phyloP scores from a whole-genome alignment of 2,113 vertebrate species.

The Thomomys bottae region DNA sequence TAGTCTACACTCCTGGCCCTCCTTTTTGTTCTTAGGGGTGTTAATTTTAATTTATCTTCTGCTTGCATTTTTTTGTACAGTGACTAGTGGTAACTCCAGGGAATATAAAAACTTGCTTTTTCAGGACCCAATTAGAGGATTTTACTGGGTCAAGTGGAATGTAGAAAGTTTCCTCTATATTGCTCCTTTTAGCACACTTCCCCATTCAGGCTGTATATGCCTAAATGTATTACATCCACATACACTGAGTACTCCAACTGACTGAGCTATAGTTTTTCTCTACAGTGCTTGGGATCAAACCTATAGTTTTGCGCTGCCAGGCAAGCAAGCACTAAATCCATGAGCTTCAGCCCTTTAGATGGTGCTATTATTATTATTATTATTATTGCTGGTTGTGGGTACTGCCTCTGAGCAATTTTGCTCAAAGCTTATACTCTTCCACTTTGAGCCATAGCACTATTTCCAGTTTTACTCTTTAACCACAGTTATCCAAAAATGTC shows the following conservation, averaged over 20 bases:
- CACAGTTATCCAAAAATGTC: constrained; percentile 1
- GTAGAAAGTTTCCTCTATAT: background rate
- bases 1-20: too few relatives aligned
- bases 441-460: too few relatives aligned
- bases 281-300: too few relatives aligned
- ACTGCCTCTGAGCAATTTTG: too few relatives aligned
- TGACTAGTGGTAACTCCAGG: background rate
- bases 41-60: background rate
- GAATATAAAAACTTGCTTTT: background rate
- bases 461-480: constrained; percentile 13
- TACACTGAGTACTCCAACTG: background rate
- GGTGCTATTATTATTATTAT: too few relatives aligned
- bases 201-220: background rate
- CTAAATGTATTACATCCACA: background rate
- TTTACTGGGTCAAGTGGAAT: constrained; percentile 7
- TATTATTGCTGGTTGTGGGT: too few relatives aligned
- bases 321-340: too few relatives aligned
- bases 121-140: background rate
- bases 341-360: too few relatives aligned
- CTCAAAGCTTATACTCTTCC: too few relatives aligned
- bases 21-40: background rate
- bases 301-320: too few relatives aligned
- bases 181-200: too few relatives aligned
- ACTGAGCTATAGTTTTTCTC: background rate
- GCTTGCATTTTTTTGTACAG: background rate